A percentile compares a stretch with the other conserved stretches of the same genome.
phyloP scores from a whole-genome alignment of 2,888 invertebrate species.

The Biston stratarius region DNA sequence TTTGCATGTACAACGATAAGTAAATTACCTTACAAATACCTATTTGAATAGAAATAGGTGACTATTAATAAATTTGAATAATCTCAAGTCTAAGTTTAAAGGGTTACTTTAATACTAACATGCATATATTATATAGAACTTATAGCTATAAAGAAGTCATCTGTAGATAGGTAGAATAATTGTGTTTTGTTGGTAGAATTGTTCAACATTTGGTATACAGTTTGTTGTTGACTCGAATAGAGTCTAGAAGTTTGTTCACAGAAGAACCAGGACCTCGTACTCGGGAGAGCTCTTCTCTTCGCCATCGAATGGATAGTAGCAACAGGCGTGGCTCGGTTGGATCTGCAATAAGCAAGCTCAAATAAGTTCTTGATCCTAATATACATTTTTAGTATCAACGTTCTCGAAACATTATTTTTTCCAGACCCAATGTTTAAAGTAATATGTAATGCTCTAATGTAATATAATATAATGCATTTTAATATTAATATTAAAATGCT shows the following conservation, averaged over 20 bases:
- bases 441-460: too few species aligned
- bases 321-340: slow-evolving; percentile 87
- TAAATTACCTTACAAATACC: slow-evolving; percentile 5
- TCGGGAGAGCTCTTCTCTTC: slow-evolving; percentile 87
- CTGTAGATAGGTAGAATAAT: too few species aligned
- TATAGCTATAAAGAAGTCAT: too few species aligned
- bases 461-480: too few species aligned
- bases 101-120: neutral
- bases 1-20: slow-evolving; percentile 3
- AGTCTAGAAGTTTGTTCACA: slow-evolving; percentile 52
- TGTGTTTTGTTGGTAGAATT: neutral
- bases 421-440: too few species aligned
- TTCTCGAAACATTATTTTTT: too few species aligned
- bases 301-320: slow-evolving; percentile 90
- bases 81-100: neutral
- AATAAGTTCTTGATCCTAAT: neutral
- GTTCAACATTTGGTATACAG: neutral
- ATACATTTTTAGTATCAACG: too few species aligned
- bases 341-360: slow-evolving; percentile 75
- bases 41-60: neutral
- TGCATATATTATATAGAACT: too few species aligned
- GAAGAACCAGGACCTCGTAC: slow-evolving; percentile 89
- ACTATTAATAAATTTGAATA: neutral
- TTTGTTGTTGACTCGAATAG: too few species aligned
- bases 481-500: too few species aligned